Conservation (phyloP, 2,113 vertebrate genomes). For the Struthidea cinerea region DNA sequence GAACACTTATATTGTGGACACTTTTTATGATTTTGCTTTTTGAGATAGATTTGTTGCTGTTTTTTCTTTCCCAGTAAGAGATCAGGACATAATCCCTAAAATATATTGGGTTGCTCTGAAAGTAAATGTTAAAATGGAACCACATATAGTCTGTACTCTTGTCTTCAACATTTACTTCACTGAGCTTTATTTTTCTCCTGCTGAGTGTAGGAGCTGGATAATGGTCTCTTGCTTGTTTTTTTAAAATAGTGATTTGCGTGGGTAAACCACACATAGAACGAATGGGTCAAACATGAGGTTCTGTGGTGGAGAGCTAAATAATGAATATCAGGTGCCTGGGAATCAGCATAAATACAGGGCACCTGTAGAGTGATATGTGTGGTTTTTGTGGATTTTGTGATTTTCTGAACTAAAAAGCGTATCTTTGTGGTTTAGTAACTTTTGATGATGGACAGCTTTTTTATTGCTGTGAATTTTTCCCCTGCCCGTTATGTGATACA, state of each 20-base stretch:
- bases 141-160: background rate
- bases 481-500: background rate
- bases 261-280: background rate
- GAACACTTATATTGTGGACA: background rate
- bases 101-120: background rate
- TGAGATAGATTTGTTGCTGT: background rate
- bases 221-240: background rate
- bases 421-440: background rate
- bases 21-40: background rate
- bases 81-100: background rate
- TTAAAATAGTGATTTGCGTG: background rate
- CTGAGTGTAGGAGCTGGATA: background rate
- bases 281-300: background rate
- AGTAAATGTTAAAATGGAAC: background rate
- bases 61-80: background rate
- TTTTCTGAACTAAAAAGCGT: background rate
- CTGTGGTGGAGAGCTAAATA: background rate
- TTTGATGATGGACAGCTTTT: background rate
- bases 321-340: background rate
- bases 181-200: background rate
- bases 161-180: background rate
- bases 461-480: background rate
- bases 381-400: background rate
- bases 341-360: background rate
- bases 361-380: background rate